Conservation (phyloP, 2,888 invertebrate genomes). For the Nephrotoma guestfalica region DNA sequence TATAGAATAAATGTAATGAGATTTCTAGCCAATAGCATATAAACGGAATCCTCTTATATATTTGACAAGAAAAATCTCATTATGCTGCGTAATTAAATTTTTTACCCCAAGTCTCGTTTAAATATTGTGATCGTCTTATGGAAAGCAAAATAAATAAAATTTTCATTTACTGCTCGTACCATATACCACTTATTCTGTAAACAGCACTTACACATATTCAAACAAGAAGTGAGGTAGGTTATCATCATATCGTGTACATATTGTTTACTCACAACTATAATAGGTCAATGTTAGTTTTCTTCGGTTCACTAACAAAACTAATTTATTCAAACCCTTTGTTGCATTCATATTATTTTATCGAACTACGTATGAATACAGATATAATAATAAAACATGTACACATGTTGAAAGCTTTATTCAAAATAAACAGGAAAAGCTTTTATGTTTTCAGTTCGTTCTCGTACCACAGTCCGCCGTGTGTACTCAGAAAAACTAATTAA, state of each 20-base stretch:
- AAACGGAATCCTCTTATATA: not conserved
- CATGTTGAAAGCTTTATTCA: not conserved
- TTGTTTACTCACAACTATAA: not conserved
- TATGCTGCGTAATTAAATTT: not conserved
- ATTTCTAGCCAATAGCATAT: not conserved
- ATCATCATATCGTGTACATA: not conserved
- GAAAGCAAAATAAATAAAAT: not conserved
- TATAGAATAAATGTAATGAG: too few species aligned
- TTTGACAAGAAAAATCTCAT: not conserved
- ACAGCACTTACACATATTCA: not conserved
- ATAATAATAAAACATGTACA: not conserved
- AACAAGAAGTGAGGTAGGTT: not conserved
- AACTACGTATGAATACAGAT: not conserved
- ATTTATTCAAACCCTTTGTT: not conserved
- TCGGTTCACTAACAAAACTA: not conserved
- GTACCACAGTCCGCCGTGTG: not conserved
- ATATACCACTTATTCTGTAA: not conserved
- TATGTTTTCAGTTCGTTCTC: not conserved
- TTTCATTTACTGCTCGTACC: not conserved
- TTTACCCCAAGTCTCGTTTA: not conserved
- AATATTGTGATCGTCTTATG: not conserved
- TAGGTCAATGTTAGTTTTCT: not conserved
- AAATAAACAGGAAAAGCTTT: not conserved
- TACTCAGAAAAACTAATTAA: not conserved
- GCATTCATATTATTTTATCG: not conserved